phyloP scores from a whole-genome alignment of 2,113 vertebrate genomes.

The Urocynchramus pylzowi region DNA sequence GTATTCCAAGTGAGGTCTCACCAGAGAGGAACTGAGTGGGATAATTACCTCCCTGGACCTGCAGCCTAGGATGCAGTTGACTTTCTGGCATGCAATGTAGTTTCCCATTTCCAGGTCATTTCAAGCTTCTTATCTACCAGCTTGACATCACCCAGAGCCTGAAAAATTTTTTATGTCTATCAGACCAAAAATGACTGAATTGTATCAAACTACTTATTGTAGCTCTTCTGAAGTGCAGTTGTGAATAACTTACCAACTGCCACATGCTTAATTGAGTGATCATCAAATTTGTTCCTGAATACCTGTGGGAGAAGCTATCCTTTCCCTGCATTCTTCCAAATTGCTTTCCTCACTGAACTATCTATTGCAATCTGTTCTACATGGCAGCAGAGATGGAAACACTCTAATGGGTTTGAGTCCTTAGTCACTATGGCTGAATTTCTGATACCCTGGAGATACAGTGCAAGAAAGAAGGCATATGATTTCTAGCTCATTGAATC shows the following conservation, averaged over 20 bases:
- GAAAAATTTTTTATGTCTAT: background rate
- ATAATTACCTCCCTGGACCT: background rate
- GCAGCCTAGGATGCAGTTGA: background rate
- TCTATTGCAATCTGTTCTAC: background rate
- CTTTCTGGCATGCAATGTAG: background rate
- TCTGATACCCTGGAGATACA: background rate
- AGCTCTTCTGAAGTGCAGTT: background rate
- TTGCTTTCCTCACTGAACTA: background rate
- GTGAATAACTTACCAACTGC: background rate
- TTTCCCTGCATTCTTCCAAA: background rate
- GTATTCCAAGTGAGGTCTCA: background rate
- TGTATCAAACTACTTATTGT: background rate
- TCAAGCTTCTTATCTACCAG: background rate
- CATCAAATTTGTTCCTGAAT: background rate
- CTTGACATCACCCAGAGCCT: background rate
- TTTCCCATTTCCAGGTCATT: background rate
- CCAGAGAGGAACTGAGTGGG: background rate
- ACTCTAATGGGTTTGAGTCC: background rate
- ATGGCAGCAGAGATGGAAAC: background rate
- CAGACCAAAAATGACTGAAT: background rate
- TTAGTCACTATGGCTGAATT: background rate
- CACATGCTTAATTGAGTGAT: background rate
- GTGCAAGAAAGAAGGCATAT: background rate
- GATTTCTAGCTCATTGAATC: background rate
- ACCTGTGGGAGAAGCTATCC: background rate